Evolutionary conservation across 2,113 vertebrate genomes (phyloP).

Genomic region (Felis chaus): DNA sequence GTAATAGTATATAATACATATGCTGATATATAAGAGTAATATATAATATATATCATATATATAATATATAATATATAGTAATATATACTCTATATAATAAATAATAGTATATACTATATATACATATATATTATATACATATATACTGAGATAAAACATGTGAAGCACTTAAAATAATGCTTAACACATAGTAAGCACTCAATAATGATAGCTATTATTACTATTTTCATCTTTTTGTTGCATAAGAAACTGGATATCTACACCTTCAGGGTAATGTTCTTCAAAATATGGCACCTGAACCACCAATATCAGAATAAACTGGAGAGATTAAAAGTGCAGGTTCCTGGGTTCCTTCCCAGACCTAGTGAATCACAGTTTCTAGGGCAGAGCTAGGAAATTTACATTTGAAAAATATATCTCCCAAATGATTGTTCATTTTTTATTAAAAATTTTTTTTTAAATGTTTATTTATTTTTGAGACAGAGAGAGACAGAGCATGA

Average conservation of each 20-base stretch:
- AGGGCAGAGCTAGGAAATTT: neutral
- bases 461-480: too few species aligned
- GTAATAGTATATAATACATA: neutral
- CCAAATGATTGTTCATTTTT: neutral
- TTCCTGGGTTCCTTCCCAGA: neutral
- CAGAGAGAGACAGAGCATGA: too few species aligned
- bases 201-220: neutral
- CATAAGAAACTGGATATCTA: neutral
- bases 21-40: neutral
- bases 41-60: too few species aligned
- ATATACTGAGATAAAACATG: neutral
- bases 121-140: too few species aligned
- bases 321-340: neutral
- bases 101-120: too few species aligned
- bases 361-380: neutral
- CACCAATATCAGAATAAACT: neutral
- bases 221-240: neutral
- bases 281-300: slow-evolving; percentile 7
- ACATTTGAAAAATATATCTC: neutral
- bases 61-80: too few species aligned
- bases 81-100: too few species aligned
- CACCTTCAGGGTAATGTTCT: neutral
- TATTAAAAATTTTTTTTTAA: neutral
- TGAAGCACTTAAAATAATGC: neutral
- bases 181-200: neutral